Percentiles rank a stretch among this genome's conserved stretches.
phyloP scores from a whole-genome alignment of 2,113 vertebrate species.

The Andinoacara biseriatus region DNA sequence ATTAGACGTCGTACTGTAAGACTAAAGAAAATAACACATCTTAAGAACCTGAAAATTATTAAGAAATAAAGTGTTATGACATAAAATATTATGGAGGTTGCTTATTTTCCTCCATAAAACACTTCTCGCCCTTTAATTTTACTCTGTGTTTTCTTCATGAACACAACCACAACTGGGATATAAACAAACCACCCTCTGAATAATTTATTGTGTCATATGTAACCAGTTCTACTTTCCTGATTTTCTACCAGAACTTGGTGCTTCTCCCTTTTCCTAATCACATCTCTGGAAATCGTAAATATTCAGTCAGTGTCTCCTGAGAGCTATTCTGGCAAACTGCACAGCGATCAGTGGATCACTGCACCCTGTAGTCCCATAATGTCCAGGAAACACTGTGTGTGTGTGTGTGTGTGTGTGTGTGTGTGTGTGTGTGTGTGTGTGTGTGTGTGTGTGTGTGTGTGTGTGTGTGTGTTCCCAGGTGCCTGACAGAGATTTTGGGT shows the following conservation, averaged over 20 bases:
- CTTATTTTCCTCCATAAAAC: too few relatives aligned
- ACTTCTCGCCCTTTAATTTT: too few relatives aligned
- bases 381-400: neutral
- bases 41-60: too few relatives aligned
- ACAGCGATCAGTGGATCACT: neutral
- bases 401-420: conserved; percentile 12
- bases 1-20: too few relatives aligned
- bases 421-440: neutral
- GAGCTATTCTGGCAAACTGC: neutral
- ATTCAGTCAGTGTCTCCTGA: neutral
- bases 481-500: conserved; percentile 18
- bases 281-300: neutral
- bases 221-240: neutral
- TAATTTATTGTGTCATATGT: neutral
- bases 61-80: too few relatives aligned
- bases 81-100: too few relatives aligned
- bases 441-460: conserved; percentile 16
- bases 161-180: neutral
- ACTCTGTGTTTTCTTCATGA: neutral
- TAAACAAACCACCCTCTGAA: neutral
- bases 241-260: neutral
- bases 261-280: neutral
- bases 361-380: neutral
- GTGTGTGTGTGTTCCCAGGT: neutral
- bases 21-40: neutral